These are phyloP conservation scores for Patella pellucida DNA, from an alignment of 2,888 invertebrate species.

Conservation along the genomic window DNA sequence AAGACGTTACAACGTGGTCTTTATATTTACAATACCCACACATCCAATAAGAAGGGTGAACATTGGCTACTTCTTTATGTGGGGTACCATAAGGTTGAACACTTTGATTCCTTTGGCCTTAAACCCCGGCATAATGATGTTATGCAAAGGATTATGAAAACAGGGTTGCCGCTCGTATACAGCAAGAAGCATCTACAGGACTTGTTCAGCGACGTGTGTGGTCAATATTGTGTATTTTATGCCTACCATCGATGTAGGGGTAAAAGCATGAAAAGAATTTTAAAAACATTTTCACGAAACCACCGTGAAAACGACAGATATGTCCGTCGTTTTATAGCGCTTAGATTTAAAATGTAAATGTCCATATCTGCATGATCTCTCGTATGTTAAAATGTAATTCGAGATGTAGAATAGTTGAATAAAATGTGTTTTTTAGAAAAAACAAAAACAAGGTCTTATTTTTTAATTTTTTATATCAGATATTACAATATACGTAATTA, in stretches of 20 bases:
- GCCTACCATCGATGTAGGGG: background rate
- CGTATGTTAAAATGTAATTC: too few species aligned
- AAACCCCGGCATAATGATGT: background rate
- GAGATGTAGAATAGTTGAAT: too few species aligned
- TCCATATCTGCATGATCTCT: too few species aligned
- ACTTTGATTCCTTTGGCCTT: background rate
- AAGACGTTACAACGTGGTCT: background rate
- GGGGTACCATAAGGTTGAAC: background rate
- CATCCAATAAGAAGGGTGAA: background rate
- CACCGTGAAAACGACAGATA: too few species aligned
- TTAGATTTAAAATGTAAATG: too few species aligned
- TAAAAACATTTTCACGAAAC: too few species aligned
- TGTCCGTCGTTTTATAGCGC: too few species aligned
- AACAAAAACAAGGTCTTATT: too few species aligned
- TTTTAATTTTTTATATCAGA: too few species aligned
- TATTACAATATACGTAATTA: too few species aligned
- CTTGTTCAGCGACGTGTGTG: background rate
- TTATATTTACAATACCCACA: background rate
- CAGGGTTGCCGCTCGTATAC: background rate
- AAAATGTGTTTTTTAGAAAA: too few species aligned
- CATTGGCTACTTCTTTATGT: background rate
- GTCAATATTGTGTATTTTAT: background rate
- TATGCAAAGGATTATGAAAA: background rate
- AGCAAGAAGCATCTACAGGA: background rate
- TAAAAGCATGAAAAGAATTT: too few species aligned